Conservation (phyloP, 1,140 invertebrate genomes). For the Anastrepha ludens region DNA sequence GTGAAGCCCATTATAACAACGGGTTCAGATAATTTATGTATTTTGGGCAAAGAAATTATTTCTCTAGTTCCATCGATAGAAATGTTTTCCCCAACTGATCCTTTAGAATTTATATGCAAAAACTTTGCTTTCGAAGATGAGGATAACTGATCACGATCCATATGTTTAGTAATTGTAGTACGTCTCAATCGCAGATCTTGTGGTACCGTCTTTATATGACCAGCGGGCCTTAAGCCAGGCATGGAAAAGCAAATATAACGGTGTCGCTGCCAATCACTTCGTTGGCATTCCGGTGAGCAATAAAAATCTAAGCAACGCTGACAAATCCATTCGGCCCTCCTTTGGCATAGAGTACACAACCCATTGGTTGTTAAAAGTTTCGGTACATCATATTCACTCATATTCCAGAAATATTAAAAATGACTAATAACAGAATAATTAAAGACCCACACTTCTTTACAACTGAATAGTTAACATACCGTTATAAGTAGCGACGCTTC, state of each 20-base stretch:
- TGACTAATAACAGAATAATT: too few relatives aligned
- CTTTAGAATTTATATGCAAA: neutral
- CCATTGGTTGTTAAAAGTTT: neutral
- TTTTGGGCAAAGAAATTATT: too few relatives aligned
- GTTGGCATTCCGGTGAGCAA: conserved; percentile 54
- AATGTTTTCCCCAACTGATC: neutral
- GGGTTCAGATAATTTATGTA: neutral
- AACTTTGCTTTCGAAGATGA: neutral
- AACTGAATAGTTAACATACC: too few relatives aligned
- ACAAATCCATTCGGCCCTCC: conserved; percentile 12
- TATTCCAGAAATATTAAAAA: neutral
- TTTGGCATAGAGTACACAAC: conserved; percentile 49
- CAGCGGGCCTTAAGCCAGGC: neutral
- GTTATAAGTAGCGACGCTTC: too few relatives aligned
- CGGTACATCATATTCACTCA: neutral
- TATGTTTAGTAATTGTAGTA: too few relatives aligned
- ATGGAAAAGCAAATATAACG: conserved; percentile 57
- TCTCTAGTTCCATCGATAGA: too few relatives aligned
- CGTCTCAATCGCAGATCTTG: too few relatives aligned
- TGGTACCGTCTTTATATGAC: neutral
- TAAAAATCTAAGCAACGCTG: conserved; percentile 55
- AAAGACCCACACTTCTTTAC: too few relatives aligned
- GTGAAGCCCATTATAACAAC: conserved; percentile 57
- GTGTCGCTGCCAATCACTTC: conserved; percentile 55
- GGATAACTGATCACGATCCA: too few relatives aligned